These are phyloP conservation scores for Drosophila tristis DNA, from an alignment of 1,140 invertebrate species.

Conservation along the genomic window DNA sequence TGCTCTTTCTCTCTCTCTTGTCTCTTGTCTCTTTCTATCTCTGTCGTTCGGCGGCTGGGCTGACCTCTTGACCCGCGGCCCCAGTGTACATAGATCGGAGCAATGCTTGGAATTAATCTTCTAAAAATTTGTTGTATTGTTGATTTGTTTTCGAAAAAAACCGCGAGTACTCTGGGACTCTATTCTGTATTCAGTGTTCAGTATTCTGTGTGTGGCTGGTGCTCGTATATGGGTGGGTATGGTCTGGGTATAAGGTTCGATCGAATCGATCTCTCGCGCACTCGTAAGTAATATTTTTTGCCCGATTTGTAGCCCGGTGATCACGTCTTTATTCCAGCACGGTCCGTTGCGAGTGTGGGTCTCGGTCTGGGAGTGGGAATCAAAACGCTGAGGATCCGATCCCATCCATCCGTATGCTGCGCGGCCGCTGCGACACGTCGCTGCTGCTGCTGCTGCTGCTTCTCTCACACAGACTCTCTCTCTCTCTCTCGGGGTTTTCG, in stretches of 20 bases:
- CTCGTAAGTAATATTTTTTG: constrained; percentile 1
- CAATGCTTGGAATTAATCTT: constrained; percentile 61
- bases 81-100: constrained; percentile 42
- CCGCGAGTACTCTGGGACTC: constrained; percentile 25
- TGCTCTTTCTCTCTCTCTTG: constrained; percentile 28
- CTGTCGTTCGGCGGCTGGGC: constrained; percentile 14
- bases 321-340: constrained; percentile 80
- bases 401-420: constrained; percentile 38
- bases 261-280: not conserved
- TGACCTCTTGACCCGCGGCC: constrained; percentile 58
- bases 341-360: constrained; percentile 41
- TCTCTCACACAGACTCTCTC: too few relatives aligned
- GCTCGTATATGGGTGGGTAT: constrained; percentile 13
- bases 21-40: constrained; percentile 43
- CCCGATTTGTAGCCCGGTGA: constrained; percentile 57
- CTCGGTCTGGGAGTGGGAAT: constrained; percentile 72
- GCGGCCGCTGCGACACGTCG: constrained; percentile 9
- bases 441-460: constrained; percentile 14
- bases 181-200: constrained; percentile 1
- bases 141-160: constrained; percentile 33
- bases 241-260: constrained; percentile 23
- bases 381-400: constrained; percentile 72
- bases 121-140: constrained; percentile 40
- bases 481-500: not conserved
- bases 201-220: constrained; percentile 25